Evolutionary conservation across 1,140 invertebrate species (phyloP), one percentile per base, ranked within the genome.

Genomic region (Trigoniulus corallinus): DNA sequence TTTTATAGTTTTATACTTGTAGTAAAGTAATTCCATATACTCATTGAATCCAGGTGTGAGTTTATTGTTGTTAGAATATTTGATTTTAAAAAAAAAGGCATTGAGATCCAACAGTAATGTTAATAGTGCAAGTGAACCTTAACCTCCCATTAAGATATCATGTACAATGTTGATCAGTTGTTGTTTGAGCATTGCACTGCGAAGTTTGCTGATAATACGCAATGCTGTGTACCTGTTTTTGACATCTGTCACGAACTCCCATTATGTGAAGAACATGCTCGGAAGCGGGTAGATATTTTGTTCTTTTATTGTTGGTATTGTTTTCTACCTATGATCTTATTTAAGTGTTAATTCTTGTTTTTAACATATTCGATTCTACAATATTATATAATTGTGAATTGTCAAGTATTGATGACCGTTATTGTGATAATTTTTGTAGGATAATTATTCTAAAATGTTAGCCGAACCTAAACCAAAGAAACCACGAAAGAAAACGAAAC

Each of bases 101-200:
- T n/a, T n/a, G n/a, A n/a, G n/a, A n/a, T n/a, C n/a, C n/a, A n/a
- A n/a, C n/a, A n/a, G n/a, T n/a, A n/a, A n/a, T n/a, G n/a, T n/a
- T n/a, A n/a, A n/a, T n/a, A n/a, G n/a, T n/a, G n/a, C n/a, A n/a
- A n/a, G n/a, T n/a, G n/a, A n/a, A n/a, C n/a, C n/a, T n/a, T n/a
- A n/a, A n/a, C 13, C 4, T 47, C 4, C 4, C 20, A 18, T 25
- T 27, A 41, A 69, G 67, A 94, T 67, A 86, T 93, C 52, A 85
- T 88, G 69, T 74, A 81, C 55, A 88, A 88, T 63, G 74, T 78
- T 25, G 84, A 88, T 57, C 88, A 94, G 66, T 74, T 84, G 55
- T 69, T 93, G 42, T 93, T 89, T 67, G 80, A 82, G 54, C 80
- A 85, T 58, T 94, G 88, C 67, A 88, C 86, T 50, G 87, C 86